A percentile compares a stretch with the other conserved stretches of the same genome.
Conservation (phyloP, 2,113 vertebrate species). For the Regulus satrapa region DNA sequence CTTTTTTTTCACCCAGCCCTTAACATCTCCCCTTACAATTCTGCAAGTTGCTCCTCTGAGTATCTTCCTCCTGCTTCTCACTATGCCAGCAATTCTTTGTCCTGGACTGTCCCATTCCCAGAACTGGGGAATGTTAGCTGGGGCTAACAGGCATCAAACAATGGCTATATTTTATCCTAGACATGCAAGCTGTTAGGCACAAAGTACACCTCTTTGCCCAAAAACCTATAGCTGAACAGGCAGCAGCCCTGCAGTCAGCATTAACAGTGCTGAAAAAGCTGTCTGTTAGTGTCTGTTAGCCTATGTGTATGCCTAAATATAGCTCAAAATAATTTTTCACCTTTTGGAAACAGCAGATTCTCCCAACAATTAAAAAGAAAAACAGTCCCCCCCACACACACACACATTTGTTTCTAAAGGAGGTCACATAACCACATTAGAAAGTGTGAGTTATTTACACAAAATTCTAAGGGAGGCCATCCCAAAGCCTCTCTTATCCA, state of each 20-base stretch:
- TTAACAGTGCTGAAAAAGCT: background rate
- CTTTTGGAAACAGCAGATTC: background rate
- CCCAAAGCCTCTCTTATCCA: background rate
- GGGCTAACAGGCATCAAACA: background rate
- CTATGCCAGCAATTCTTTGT: background rate
- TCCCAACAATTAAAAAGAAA: background rate
- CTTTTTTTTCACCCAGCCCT: background rate
- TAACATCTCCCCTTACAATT: background rate
- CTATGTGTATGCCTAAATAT: background rate
- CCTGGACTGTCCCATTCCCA: background rate
- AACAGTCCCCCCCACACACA: accelerated
- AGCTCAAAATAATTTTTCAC: background rate
- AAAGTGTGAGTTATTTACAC: background rate
- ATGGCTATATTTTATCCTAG: background rate
- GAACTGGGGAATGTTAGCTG: too few relatives aligned
- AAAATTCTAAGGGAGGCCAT: background rate
- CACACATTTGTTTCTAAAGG: background rate
- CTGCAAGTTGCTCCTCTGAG: background rate
- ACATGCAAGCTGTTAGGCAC: background rate
- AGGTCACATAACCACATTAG: background rate
- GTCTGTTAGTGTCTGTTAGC: accelerated
- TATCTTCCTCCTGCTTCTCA: background rate
- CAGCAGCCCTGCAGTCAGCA: background rate
- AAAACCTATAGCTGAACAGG: background rate
- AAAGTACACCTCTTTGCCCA: background rate